Conservation (phyloP, 2,113 vertebrate species). For the Clarias gariepinus region DNA sequence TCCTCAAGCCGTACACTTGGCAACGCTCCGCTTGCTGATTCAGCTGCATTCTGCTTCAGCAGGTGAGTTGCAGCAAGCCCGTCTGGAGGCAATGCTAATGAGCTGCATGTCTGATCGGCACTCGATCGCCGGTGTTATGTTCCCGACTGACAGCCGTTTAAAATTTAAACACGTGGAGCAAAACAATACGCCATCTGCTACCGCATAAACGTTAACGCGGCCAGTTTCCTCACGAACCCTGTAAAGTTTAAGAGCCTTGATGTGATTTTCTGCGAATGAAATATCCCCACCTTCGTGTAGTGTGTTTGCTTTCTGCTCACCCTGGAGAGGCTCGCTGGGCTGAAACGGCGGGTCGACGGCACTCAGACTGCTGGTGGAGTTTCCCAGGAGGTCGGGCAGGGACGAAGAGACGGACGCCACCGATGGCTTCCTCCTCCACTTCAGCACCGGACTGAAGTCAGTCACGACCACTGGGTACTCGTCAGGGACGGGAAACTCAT, state of each 20-base stretch:
- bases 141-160: background rate
- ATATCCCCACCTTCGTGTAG: background rate
- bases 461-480: constrained; percentile 78
- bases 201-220: background rate
- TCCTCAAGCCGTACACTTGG: background rate
- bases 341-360: constrained; percentile 77
- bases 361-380: constrained; percentile 78
- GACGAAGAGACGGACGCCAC: constrained; percentile 78
- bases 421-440: constrained; percentile 87
- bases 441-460: constrained; percentile 77
- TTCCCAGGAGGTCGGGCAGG: constrained; percentile 80
- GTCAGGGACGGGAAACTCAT: constrained; percentile 72
- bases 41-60: background rate
- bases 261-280: background rate
- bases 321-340: constrained; percentile 75
- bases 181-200: background rate
- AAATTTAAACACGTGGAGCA: background rate
- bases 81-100: background rate
- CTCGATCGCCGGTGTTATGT: background rate
- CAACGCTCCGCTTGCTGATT: background rate
- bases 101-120: constrained; percentile 1
- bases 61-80: background rate
- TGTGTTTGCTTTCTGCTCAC: constrained; percentile 54
- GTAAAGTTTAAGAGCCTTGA: background rate
- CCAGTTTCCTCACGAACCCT: background rate